A percentile compares a stretch with the other conserved stretches of the same genome.
Conservation (phyloP, 2,888 invertebrate genomes). For the Lasius fuliginosus region DNA sequence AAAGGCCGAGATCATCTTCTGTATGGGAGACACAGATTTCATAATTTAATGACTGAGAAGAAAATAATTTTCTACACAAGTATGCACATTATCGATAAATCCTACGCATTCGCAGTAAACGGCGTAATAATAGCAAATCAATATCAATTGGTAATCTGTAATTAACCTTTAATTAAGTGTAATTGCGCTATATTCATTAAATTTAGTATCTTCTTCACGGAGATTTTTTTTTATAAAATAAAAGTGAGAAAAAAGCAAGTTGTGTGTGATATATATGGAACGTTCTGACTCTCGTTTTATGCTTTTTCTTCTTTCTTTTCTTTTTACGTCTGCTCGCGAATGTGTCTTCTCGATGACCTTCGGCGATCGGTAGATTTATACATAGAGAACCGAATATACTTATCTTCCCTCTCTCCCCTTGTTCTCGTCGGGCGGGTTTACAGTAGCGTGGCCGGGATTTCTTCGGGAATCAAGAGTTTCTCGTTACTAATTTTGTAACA, state of each 20-base stretch:
- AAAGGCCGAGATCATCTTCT: background rate
- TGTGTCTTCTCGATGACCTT: conserved; percentile 44
- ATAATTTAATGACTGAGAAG: background rate
- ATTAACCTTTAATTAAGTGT: background rate
- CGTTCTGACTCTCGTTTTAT: background rate
- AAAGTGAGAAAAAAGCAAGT: background rate
- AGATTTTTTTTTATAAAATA: background rate
- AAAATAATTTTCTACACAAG: background rate
- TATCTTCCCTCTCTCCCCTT: background rate
- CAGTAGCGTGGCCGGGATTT: conserved; percentile 29
- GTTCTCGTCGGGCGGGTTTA: conserved; percentile 3
- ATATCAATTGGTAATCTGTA: background rate
- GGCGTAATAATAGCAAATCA: background rate
- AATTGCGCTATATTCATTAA: background rate
- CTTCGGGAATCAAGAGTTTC: conserved; percentile 51
- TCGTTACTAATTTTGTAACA: conserved; percentile 47
- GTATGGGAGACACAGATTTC: background rate
- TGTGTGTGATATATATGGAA: background rate
- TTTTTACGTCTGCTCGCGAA: conserved; percentile 15
- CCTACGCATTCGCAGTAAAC: background rate
- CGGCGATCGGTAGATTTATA: conserved; percentile 48
- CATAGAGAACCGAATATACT: conserved; percentile 44
- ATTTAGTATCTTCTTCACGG: background rate
- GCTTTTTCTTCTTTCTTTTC: conserved; percentile 7
- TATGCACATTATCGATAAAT: background rate